Base-by-base conservation (phyloP, 2,888 invertebrate species). In the Drosophila nr. perissopoda region DNA sequence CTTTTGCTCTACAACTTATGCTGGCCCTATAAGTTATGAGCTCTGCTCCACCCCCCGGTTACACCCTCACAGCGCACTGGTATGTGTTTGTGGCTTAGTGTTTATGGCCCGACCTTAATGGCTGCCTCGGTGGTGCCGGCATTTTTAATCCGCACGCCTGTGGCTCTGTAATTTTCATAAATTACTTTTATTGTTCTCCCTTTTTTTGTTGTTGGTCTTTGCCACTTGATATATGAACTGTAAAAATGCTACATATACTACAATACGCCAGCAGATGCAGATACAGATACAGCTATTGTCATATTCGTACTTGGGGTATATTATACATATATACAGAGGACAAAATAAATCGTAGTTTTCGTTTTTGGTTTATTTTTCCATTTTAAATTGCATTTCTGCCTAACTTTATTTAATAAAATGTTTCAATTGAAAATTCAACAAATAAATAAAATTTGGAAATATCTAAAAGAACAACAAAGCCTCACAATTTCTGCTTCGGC, bases 81-180 rank as follows among this genome's bases (percentile, higher is more conserved):
- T 31, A 29, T 45, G 54, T 49, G 49, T 67, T 67, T 88, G 78
- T 69, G 76, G 82, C 56, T 82, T 81, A 78, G 87, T 89, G 81
- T 87, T 84, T 89, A 84, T 89, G 79, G 84, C 74, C 79, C 61
- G 75, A 61, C 62, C 63, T 80, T 78, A 81, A 80, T 81, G 82
- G 82, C 59, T 52, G 75, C 60, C 38, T 38, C 62, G 59, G 71
- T 73, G 69, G 73, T 65, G 69, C 73, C 69, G 59, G 85, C 77
- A 76, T 82, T 85, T 87, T 88, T 84, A 87, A 87, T 90, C 86
- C 89, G 82, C 80, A 82, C 78, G 84, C 87, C 83, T 90, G 91
- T 71, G 90, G 89, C 87, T 87, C 82, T 82, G 87, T 82, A 90
- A 87, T 91, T 92, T 92, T 91, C 90, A 91, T 92, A 91, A 91